Base-by-base conservation (phyloP, 2,797 vertebrate species). In the Anas bahamensis region DNA sequence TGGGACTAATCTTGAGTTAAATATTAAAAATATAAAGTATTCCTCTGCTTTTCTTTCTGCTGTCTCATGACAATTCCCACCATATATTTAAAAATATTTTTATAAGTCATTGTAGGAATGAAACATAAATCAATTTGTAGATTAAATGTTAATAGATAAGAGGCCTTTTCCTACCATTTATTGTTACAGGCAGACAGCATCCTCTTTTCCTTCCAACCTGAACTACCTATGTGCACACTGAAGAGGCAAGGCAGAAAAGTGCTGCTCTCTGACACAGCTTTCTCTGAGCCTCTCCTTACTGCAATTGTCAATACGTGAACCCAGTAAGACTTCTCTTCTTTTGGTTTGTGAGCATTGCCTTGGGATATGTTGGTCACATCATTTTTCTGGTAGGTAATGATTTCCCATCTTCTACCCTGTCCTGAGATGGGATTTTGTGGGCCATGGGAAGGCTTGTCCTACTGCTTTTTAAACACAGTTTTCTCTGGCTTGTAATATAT, bases 371-470 rank as follows among this genome's bases (percentile, higher is more conserved):
- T 61, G 28, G 66, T 69, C 22, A 14, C 80, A 69, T 70, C 6
- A 39, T 89, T 82, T 94, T 90, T 79, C 85, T 64, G 13, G 73
- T 37, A 83, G 48, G 46, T 91, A 92, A 93, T 66, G 52, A 83
- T 86, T 93, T 91, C 46, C 50, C 44, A 26, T 93, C 56, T 68
- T 92, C 31, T 61, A 7, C 48, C 59, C 89, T 83, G 60, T 86
- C 79, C 81, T 60, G n/a, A 64, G 33, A 17, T 74, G 85, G 37
- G 92, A 91, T 94, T 86, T 46, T 46, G 29, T 81, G 70, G n/a
- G 44, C 33, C 79, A 76, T 29, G 19, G 37, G 92, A 91, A 90
- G 29, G 3, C 10, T 80, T 81, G 72, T 41, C 15, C 41, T 53
- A 22, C 26, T 89, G 63, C 31, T 52, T 91, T 80, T 81, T 85